phyloP scores from a whole-genome alignment of 2,888 invertebrate genomes.

The Campoletis raptor region DNA sequence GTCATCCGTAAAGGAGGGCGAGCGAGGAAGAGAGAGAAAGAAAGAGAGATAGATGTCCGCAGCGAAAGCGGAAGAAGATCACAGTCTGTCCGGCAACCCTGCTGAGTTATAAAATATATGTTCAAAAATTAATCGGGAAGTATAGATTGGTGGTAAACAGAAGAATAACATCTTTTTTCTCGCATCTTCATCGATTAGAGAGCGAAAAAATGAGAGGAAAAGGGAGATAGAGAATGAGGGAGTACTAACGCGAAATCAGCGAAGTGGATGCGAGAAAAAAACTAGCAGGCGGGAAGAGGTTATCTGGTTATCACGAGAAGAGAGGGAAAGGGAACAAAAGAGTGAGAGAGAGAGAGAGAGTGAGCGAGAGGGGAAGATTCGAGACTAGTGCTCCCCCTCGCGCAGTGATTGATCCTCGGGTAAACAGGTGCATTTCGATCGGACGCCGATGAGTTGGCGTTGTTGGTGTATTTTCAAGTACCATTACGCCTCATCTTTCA shows the following conservation, averaged over 20 bases:
- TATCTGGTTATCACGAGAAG: constrained; percentile 52
- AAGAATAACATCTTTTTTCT: constrained; percentile 4
- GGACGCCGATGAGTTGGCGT: constrained; percentile 72
- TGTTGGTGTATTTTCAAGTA: constrained; percentile 60
- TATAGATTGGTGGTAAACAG: neutral
- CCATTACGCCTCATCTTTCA: constrained; percentile 48
- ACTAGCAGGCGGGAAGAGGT: constrained; percentile 40
- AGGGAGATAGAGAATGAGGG: neutral
- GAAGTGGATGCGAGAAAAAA: neutral
- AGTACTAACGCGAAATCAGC: neutral
- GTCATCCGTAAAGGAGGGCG: constrained; percentile 34
- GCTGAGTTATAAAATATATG: constrained; percentile 26
- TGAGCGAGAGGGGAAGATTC: constrained; percentile 25
- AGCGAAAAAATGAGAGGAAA: neutral
- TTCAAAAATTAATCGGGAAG: neutral
- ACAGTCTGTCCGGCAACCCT: constrained; percentile 54
- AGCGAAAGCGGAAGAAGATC: constrained; percentile 60
- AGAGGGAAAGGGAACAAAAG: constrained; percentile 4
- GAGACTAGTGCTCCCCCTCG: constrained; percentile 56
- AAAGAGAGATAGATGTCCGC: constrained; percentile 25
- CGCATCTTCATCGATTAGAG: neutral
- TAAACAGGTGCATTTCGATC: constrained; percentile 75
- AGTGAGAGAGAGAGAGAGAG: constrained; percentile 14
- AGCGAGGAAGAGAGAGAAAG: constrained; percentile 7
- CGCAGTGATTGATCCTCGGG: constrained; percentile 73